Evolutionary conservation across 2,888 invertebrate species (phyloP).

Genomic region (Drosophila longiperda): DNA sequence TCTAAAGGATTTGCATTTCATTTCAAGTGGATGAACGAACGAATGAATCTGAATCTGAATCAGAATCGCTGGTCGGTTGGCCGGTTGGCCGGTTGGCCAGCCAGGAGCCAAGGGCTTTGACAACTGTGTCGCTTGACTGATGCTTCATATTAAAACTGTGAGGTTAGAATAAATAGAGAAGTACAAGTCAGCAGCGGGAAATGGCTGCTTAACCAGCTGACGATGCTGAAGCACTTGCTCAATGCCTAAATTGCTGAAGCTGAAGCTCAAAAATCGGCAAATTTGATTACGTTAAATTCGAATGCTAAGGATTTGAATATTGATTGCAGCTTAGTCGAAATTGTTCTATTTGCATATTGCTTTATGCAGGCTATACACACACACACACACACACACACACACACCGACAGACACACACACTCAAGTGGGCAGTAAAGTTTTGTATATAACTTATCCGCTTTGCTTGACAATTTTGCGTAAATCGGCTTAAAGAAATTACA

Average conservation of each 20-base stretch:
- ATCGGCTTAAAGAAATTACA: constrained; percentile 78
- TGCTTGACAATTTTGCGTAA: constrained; percentile 69
- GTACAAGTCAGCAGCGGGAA: constrained; percentile 35
- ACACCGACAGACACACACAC: background rate
- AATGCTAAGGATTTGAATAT: constrained; percentile 79
- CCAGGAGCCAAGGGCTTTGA: constrained; percentile 1
- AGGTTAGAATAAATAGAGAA: constrained; percentile 76
- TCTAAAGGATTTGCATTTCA: constrained; percentile 79
- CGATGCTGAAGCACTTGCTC: constrained; percentile 6
- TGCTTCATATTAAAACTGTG: constrained; percentile 74
- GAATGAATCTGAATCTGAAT: constrained; percentile 49
- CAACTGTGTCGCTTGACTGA: constrained; percentile 53
- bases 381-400: constrained; percentile 6
- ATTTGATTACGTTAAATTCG: constrained; percentile 77
- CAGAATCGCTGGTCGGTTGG: background rate
- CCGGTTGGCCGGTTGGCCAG: background rate
- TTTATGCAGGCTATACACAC: constrained; percentile 50
- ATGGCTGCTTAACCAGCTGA: constrained; percentile 33
- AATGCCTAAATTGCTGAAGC: background rate
- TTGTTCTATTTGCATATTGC: constrained; percentile 77
- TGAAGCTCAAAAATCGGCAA: constrained; percentile 63
- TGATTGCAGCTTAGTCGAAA: constrained; percentile 76
- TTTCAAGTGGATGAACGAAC: constrained; percentile 78
- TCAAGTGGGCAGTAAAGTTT: constrained; percentile 50
- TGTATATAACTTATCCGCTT: constrained; percentile 75